phyloP scores from a whole-genome alignment of 2,113 vertebrate genomes.

The Oxygymnocypris stewartii region DNA sequence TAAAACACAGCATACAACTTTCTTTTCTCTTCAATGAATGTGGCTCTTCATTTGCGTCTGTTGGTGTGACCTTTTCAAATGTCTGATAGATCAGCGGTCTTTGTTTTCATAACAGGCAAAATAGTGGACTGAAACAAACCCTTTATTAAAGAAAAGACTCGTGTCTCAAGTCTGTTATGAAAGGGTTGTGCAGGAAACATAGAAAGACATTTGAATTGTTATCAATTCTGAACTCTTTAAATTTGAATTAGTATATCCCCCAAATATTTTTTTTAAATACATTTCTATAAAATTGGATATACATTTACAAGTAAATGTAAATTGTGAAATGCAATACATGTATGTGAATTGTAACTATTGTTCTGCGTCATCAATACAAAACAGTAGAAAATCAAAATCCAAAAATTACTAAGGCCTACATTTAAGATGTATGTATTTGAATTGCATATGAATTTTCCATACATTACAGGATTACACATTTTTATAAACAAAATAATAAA shows the following conservation, averaged over 20 bases:
- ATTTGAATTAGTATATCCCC: background rate
- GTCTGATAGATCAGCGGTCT: background rate
- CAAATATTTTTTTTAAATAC: background rate
- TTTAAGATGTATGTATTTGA: no score
- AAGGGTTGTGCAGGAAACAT: background rate
- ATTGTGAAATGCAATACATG: background rate
- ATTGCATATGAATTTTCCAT: no score
- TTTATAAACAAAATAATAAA: background rate
- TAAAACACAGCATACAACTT: background rate
- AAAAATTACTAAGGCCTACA: background rate
- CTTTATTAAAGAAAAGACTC: slow-evolving; percentile 9
- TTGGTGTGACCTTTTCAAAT: slow-evolving; percentile 22
- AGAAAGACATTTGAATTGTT: background rate
- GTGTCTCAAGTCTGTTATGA: background rate
- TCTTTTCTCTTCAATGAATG: slow-evolving; percentile 12
- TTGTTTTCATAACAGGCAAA: slow-evolving; percentile 6
- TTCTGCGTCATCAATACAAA: background rate
- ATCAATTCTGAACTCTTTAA: background rate
- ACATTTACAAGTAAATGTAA: background rate
- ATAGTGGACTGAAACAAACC: background rate
- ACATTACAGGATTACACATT: no score
- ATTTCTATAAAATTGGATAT: background rate
- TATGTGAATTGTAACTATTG: background rate
- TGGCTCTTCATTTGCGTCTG: slow-evolving; percentile 2
- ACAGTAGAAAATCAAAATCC: background rate